A percentile compares a stretch with the other conserved stretches of the same genome.
These are phyloP conservation scores for Holcopasites calliopsidis DNA, from an alignment of 1,140 invertebrate species.

Conservation along the genomic window DNA sequence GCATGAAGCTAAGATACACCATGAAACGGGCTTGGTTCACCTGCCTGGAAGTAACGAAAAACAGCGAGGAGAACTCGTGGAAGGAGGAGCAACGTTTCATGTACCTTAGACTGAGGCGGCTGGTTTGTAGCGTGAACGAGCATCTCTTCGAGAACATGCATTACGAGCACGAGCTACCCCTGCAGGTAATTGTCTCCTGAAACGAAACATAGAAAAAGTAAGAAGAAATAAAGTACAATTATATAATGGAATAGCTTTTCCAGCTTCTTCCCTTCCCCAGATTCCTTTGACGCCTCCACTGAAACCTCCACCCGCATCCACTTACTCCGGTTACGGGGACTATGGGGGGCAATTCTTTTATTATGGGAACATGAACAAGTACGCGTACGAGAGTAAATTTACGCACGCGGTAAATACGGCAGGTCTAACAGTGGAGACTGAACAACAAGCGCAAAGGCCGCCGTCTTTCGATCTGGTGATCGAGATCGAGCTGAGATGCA, in stretches of 20 bases:
- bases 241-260: too few relatives aligned
- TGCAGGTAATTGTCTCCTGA: conserved; percentile 35
- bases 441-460: not conserved
- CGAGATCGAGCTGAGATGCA: conserved; percentile 70
- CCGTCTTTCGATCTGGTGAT: conserved; percentile 67
- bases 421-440: conserved; percentile 42
- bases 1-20: conserved; percentile 72
- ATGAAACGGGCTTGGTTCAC: conserved; percentile 76
- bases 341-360: conserved; percentile 74
- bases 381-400: conserved; percentile 72
- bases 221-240: not conserved
- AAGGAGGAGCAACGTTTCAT: conserved; percentile 75
- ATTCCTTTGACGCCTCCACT: conserved; percentile 19
- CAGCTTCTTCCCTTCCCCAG: not conserved
- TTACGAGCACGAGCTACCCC: conserved; percentile 63
- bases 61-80: conserved; percentile 68
- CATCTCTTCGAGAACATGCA: conserved; percentile 68
- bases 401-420: conserved; percentile 13
- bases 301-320: conserved; percentile 64
- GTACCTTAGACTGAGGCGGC: conserved; percentile 73
- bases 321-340: conserved; percentile 76
- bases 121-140: conserved; percentile 72
- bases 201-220: too few relatives aligned
- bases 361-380: conserved; percentile 77
- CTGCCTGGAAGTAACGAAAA: conserved; percentile 64